These are phyloP conservation scores for Hydropotes inermis DNA, from an alignment of 2,113 vertebrate genomes.

Conservation along the genomic window DNA sequence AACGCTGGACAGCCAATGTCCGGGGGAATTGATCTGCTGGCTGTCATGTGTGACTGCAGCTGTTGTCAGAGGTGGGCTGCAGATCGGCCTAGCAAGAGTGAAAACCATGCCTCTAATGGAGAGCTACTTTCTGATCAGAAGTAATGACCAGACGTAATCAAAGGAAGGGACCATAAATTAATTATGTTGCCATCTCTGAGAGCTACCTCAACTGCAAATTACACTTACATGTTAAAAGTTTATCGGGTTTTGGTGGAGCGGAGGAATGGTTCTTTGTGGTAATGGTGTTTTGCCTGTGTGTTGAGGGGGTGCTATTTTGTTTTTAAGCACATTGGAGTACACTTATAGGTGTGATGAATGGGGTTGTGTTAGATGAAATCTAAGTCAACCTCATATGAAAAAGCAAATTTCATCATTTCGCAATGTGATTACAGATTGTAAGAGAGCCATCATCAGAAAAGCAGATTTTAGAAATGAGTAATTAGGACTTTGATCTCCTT, in stretches of 20 bases:
- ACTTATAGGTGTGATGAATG: slow-evolving; percentile 66
- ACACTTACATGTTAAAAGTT: slow-evolving; percentile 81
- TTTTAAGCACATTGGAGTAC: slow-evolving; percentile 73
- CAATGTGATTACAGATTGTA: slow-evolving; percentile 75
- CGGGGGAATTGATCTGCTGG: slow-evolving; percentile 48
- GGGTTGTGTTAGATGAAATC: slow-evolving; percentile 75
- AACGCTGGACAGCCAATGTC: slow-evolving; percentile 58
- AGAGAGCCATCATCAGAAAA: slow-evolving; percentile 71
- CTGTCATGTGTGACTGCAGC: slow-evolving; percentile 36
- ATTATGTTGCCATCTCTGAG: slow-evolving; percentile 20
- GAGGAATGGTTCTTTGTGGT: background rate
- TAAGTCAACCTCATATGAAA: slow-evolving; percentile 69
- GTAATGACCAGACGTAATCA: slow-evolving; percentile 79
- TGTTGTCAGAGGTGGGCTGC: background rate
- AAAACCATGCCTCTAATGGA: slow-evolving; percentile 47
- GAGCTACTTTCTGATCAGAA: slow-evolving; percentile 73
- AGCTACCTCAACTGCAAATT: slow-evolving; percentile 76
- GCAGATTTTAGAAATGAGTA: slow-evolving; percentile 72
- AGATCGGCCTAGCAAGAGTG: slow-evolving; percentile 64
- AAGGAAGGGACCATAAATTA: slow-evolving; percentile 76
- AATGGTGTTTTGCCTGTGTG: background rate
- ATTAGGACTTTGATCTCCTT: slow-evolving; percentile 71
- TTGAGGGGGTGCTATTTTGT: background rate
- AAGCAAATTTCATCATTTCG: slow-evolving; percentile 70
- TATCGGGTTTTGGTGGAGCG: background rate